Conservation (phyloP, 2,888 invertebrate genomes). For the Halictus ligatus region DNA sequence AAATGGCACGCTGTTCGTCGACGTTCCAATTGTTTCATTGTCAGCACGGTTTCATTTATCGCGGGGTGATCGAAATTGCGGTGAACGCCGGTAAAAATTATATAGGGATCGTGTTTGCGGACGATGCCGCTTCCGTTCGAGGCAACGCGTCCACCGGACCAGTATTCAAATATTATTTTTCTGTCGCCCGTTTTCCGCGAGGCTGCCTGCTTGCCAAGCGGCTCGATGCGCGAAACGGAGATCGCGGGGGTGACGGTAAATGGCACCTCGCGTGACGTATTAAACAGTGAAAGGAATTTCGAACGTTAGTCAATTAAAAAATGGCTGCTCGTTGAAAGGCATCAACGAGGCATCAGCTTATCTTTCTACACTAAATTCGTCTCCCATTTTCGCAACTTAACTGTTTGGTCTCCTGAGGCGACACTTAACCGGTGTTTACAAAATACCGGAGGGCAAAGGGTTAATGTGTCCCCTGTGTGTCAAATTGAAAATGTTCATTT, state of each 20-base stretch:
- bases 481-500: too few species aligned
- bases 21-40: conserved; percentile 39
- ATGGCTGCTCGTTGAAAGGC: too few species aligned
- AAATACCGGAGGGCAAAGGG: too few species aligned
- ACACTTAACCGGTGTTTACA: too few species aligned
- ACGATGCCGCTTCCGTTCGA: neutral
- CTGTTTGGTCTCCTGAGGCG: too few species aligned
- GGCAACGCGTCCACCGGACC: neutral
- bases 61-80: conserved; percentile 36
- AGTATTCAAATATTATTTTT: conserved; percentile 9
- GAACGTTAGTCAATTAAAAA: too few species aligned
- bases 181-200: neutral
- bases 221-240: too few species aligned
- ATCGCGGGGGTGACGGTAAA: neutral
- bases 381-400: too few species aligned
- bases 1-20: conserved; percentile 39
- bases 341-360: too few species aligned
- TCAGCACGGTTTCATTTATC: conserved; percentile 36
- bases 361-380: too few species aligned
- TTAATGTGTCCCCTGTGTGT: too few species aligned
- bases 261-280: neutral
- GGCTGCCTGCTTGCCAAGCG: neutral
- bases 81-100: conserved; percentile 30
- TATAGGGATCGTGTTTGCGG: conserved; percentile 14
- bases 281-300: too few species aligned